These are phyloP conservation scores for Drosophila robusta DNA, from an alignment of 2,888 invertebrate species.

Conservation along the genomic window DNA sequence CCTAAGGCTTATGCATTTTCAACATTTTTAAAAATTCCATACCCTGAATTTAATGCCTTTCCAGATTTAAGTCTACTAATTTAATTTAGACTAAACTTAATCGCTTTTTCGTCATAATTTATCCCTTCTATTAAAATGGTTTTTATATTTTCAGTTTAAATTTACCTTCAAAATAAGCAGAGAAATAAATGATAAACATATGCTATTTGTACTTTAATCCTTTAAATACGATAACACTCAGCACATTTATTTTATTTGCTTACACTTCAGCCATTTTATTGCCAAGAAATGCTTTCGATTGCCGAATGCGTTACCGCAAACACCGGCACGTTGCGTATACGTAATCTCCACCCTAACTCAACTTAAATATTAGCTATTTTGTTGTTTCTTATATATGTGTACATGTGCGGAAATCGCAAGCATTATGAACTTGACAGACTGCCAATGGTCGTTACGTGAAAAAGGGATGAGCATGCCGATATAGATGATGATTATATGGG, in stretches of 20 bases:
- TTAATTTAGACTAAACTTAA: too few species aligned
- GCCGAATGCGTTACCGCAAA: not conserved
- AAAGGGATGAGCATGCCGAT: constrained; percentile 20
- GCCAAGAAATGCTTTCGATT: constrained; percentile 8
- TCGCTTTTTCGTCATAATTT: too few species aligned
- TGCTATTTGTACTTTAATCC: not conserved
- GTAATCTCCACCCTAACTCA: constrained; percentile 5
- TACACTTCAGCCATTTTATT: constrained; percentile 14
- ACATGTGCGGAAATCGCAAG: constrained; percentile 29
- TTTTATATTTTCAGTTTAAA: not conserved
- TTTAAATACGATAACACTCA: not conserved
- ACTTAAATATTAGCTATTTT: constrained; percentile 14
- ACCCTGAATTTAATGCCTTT: too few species aligned
- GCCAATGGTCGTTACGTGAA: constrained; percentile 12
- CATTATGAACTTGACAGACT: constrained; percentile 52
- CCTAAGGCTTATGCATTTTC: too few species aligned
- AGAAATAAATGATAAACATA: not conserved
- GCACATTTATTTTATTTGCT: constrained; percentile 1
- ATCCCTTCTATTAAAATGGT: not conserved
- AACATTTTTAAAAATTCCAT: too few species aligned
- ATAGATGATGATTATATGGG: constrained; percentile 40
- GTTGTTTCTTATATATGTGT: not conserved
- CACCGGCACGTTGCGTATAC: constrained; percentile 25
- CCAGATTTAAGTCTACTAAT: too few species aligned
- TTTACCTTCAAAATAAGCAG: not conserved